These are phyloP conservation scores for Lontra canadensis DNA, from an alignment of 2,113 vertebrate species.

Conservation along the genomic window DNA sequence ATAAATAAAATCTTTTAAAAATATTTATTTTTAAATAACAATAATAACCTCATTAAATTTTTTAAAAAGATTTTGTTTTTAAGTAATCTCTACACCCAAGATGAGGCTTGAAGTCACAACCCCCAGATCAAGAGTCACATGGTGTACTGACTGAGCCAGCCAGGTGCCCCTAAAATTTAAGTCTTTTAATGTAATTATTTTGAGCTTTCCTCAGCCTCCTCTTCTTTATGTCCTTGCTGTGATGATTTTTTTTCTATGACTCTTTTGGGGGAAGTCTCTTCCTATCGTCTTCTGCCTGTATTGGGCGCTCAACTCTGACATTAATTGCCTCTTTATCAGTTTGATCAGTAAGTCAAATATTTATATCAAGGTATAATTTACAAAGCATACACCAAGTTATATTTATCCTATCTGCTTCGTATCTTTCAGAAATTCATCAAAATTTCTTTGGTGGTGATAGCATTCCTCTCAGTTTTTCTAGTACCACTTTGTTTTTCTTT, in stretches of 20 bases:
- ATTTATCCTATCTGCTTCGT: not conserved
- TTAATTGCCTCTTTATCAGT: not conserved
- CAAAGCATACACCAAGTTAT: not conserved
- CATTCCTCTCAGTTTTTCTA: slow-evolving; percentile 21
- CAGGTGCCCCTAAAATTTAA: not conserved
- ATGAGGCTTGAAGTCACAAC: not conserved
- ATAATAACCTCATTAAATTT: not conserved
- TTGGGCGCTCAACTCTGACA: not conserved
- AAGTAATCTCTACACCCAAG: not conserved
- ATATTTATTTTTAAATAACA: not conserved
- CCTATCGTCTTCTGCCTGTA: not conserved
- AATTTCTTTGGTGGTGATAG: not conserved
- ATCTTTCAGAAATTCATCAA: slow-evolving; percentile 10
- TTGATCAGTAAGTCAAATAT: slow-evolving; percentile 12
- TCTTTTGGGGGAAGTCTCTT: not conserved
- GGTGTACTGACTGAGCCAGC: not conserved
- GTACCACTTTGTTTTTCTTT: not conserved
- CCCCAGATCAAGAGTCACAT: not conserved
- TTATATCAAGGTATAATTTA: not conserved
- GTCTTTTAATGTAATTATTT: not conserved
- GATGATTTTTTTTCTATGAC: not conserved
- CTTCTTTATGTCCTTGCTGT: not conserved
- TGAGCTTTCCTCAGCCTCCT: not conserved
- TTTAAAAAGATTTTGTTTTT: not conserved
- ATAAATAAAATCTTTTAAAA: too few relatives aligned